These are phyloP conservation scores for Serilophus lunatus DNA, from an alignment of 2,113 vertebrate genomes.

Conservation along the genomic window DNA sequence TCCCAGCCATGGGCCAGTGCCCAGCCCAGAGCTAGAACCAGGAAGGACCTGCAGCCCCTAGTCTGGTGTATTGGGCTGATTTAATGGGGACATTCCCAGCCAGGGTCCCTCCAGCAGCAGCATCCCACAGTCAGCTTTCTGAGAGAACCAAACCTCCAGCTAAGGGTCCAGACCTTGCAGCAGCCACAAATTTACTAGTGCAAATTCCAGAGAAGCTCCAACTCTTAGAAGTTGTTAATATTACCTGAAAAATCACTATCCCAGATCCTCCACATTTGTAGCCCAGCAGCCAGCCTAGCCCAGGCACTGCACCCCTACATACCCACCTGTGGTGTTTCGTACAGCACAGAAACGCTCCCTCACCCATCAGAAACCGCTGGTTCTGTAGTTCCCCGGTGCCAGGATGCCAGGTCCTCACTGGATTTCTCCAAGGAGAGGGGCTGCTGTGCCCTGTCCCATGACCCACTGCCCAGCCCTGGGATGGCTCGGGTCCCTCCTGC, in stretches of 20 bases:
- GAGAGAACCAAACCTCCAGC: neutral
- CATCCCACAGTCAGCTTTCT: neutral
- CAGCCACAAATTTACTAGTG: neutral
- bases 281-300: neutral
- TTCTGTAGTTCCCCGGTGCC: neutral
- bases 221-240: neutral
- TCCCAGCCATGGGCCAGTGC: accelerated
- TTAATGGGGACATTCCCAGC: neutral
- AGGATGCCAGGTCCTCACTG: neutral
- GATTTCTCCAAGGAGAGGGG: neutral
- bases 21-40: neutral
- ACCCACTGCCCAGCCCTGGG: neutral
- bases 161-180: neutral
- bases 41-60: neutral
- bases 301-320: neutral
- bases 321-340: neutral
- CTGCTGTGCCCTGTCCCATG: accelerated
- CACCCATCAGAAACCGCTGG: neutral
- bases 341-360: neutral
- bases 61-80: accelerated
- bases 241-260: accelerated
- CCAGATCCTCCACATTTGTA: neutral
- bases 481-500: neutral
- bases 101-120: neutral
- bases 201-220: neutral